Percentiles rank a stretch among this genome's conserved stretches.
Conservation (phyloP, 1,140 invertebrate species). For the Eurytemora carolleeae region DNA sequence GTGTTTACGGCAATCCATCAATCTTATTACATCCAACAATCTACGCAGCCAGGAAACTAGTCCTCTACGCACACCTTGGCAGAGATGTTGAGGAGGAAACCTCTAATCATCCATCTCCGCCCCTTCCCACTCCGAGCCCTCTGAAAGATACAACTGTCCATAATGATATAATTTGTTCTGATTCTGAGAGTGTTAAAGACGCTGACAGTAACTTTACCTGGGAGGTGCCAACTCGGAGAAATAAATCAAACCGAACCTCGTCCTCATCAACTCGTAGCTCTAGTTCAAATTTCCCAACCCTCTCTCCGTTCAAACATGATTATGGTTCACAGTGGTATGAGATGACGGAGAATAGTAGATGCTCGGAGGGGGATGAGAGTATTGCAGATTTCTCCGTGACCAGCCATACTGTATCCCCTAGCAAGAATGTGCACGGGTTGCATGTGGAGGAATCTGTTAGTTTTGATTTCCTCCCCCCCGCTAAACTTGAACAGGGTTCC, state of each 20-base stretch:
- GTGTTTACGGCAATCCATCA: slow-evolving; percentile 57
- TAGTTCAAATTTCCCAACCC: too few relatives aligned
- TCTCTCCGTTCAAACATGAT: background rate
- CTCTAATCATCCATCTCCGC: slow-evolving; percentile 7
- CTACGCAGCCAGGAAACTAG: slow-evolving; percentile 51
- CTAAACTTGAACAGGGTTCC: too few relatives aligned
- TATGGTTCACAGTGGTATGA: slow-evolving; percentile 1
- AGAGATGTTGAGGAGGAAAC: background rate
- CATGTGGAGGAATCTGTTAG: too few relatives aligned
- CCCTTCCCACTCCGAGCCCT: slow-evolving; percentile 3
- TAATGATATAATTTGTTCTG: too few relatives aligned
- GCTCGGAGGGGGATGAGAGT: slow-evolving; percentile 10
- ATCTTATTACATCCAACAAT: slow-evolving; percentile 55
- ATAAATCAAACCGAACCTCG: background rate
- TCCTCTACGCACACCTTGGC: slow-evolving; percentile 37
- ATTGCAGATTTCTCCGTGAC: slow-evolving; percentile 13
- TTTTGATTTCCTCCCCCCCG: too few relatives aligned
- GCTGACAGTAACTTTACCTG: too few relatives aligned
- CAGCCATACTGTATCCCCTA: background rate
- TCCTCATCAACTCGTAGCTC: background rate
- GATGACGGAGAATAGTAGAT: slow-evolving; percentile 10
- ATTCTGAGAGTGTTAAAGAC: too few relatives aligned
- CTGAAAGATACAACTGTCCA: background rate
- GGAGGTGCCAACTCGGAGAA: background rate
- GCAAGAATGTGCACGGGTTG: too few relatives aligned